Conservation (phyloP, 2,888 invertebrate species). For the Pinctada fucata region DNA sequence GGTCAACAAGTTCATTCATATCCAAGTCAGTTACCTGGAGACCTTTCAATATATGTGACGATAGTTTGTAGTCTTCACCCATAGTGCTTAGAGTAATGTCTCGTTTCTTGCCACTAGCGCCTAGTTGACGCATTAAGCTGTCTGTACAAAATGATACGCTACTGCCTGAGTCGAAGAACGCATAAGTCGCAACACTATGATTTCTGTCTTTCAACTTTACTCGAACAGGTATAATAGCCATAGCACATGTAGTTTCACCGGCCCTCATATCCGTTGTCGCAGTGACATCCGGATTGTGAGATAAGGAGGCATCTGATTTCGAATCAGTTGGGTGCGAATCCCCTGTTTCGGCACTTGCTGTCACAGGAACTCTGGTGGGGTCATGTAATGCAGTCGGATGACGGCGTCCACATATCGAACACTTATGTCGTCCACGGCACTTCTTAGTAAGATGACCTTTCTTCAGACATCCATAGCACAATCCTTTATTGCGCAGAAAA, state of each 20-base stretch:
- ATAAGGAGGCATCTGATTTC: background rate
- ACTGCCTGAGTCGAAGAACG: constrained; percentile 31
- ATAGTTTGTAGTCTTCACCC: constrained; percentile 7
- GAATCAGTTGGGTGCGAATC: background rate
- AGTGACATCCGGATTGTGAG: too few relatives aligned
- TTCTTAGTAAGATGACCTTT: too few relatives aligned
- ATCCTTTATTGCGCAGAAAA: constrained; percentile 19
- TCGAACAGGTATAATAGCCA: constrained; percentile 27
- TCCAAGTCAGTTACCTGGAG: constrained; percentile 31
- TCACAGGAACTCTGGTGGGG: background rate
- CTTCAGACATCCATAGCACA: too few relatives aligned
- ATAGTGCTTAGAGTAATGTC: background rate
- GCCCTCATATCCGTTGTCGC: constrained; percentile 23
- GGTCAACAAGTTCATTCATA: constrained; percentile 16
- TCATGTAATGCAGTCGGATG: constrained; percentile 30
- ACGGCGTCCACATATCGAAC: too few relatives aligned
- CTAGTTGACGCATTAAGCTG: constrained; percentile 9
- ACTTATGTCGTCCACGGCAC: too few relatives aligned
- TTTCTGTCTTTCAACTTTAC: constrained; percentile 8
- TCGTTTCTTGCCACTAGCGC: constrained; percentile 19
- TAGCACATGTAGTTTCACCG: constrained; percentile 35
- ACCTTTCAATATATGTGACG: constrained; percentile 19
- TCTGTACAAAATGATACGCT: constrained; percentile 26
- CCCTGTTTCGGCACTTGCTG: background rate
- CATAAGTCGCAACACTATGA: constrained; percentile 15